phyloP scores from a whole-genome alignment of 2,888 invertebrate species.

The Pseudolycoriella hygida region DNA sequence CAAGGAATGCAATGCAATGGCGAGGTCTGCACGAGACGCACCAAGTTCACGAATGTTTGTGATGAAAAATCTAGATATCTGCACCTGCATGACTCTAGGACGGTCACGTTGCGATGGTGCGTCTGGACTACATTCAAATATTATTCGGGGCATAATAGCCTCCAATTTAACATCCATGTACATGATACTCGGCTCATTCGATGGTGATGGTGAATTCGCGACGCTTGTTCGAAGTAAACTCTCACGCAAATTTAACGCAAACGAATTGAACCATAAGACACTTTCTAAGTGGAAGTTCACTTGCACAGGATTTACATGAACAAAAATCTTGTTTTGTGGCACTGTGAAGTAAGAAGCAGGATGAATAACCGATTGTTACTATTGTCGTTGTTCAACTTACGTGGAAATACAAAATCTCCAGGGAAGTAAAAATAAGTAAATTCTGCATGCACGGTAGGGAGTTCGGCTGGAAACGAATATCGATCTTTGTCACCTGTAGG shows the following conservation, averaged over 20 bases:
- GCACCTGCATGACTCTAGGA: constrained; percentile 63
- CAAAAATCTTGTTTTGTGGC: constrained; percentile 83
- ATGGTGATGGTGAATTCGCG: constrained; percentile 15
- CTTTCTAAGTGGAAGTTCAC: constrained; percentile 76
- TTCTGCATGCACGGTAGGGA: constrained; percentile 86
- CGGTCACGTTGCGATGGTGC: constrained; percentile 69
- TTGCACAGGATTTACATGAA: constrained; percentile 79
- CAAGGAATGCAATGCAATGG: constrained; percentile 59
- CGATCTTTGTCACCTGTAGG: constrained; percentile 51
- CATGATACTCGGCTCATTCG: constrained; percentile 24
- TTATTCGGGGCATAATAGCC: constrained; percentile 82
- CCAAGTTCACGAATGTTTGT: constrained; percentile 45
- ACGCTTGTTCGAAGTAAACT: constrained; percentile 40
- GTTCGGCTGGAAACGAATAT: constrained; percentile 73
- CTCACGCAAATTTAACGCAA: constrained; percentile 71
- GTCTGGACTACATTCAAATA: constrained; percentile 50
- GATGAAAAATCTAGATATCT: constrained; percentile 33
- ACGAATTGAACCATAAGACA: constrained; percentile 86
- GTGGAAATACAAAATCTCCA: constrained; percentile 71
- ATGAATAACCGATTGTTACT: no score
- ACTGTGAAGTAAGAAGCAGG: constrained; percentile 38
- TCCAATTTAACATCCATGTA: constrained; percentile 80
- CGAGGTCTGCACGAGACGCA: constrained; percentile 57
- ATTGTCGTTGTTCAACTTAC: constrained; percentile 33
- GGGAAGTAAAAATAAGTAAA: constrained; percentile 94